Evolutionary conservation across 2,113 vertebrate species (phyloP).

Genomic region (rabbit (Oryctolagus cuniculus)): DNA sequence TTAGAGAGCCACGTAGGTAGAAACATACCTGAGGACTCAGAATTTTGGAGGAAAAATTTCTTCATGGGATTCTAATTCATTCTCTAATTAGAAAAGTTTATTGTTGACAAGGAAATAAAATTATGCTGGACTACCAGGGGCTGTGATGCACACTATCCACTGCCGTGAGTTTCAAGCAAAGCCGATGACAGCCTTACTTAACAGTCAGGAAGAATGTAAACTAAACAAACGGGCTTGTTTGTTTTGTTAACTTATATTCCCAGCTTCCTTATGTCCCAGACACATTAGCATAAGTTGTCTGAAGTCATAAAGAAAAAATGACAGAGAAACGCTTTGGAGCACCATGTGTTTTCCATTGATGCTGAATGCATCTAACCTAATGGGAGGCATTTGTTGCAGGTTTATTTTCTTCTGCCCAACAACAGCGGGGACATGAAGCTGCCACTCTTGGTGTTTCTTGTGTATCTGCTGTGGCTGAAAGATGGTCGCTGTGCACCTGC

Average conservation of each 20-base stretch:
- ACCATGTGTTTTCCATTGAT: slow-evolving; percentile 55
- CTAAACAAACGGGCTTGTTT: neutral
- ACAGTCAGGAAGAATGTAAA: slow-evolving; percentile 40
- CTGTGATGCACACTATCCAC: neutral
- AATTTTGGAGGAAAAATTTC: neutral
- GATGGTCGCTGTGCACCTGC: slow-evolving; percentile 82
- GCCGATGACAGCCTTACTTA: neutral
- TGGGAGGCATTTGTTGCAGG: slow-evolving; percentile 35
- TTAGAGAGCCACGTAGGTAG: neutral
- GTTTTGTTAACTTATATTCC: slow-evolving; percentile 5
- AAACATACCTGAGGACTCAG: slow-evolving; percentile 15
- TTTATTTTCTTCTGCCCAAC: slow-evolving; percentile 49
- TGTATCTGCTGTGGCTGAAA: slow-evolving; percentile 84
- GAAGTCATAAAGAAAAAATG: slow-evolving; percentile 61
- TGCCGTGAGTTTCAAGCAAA: too few species aligned
- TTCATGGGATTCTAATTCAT: neutral
- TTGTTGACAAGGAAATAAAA: slow-evolving; percentile 35
- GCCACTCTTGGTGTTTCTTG: slow-evolving; percentile 82
- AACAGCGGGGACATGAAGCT: slow-evolving; percentile 88
- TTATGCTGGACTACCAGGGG: neutral
- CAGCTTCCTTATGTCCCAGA: slow-evolving; percentile 22
- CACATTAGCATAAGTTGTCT: slow-evolving; percentile 50
- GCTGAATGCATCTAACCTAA: neutral
- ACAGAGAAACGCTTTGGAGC: slow-evolving; percentile 30
- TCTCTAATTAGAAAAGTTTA: slow-evolving; percentile 6